These are phyloP conservation scores for Bucorvus abyssinicus DNA, from an alignment of 2,797 vertebrate genomes.

Conservation along the genomic window DNA sequence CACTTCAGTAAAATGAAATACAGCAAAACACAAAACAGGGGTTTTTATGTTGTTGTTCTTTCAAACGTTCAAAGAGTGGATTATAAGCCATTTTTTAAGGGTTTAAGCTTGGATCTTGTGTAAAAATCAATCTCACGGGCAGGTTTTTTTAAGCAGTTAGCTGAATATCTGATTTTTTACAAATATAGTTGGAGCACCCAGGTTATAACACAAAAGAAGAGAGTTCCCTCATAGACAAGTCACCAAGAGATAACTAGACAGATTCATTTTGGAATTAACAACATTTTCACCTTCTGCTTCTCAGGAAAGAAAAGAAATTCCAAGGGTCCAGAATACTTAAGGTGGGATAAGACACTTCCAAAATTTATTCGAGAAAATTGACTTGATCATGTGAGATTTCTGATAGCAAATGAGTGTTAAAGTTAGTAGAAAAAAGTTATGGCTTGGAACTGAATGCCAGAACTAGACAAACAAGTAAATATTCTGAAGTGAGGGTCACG, in stretches of 20 bases:
- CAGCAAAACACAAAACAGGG: neutral
- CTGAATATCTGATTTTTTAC: neutral
- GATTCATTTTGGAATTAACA: neutral
- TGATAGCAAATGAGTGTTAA: neutral
- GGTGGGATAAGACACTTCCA: neutral
- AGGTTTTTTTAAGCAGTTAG: neutral
- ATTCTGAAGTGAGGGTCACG: neutral
- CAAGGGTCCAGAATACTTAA: neutral
- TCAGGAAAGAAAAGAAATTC: neutral
- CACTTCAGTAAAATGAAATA: neutral
- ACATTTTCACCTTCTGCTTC: neutral
- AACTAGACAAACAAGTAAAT: neutral
- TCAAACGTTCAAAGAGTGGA: neutral
- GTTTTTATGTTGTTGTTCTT: neutral
- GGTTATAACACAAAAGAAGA: neutral
- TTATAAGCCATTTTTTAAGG: neutral
- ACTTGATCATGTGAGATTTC: neutral
- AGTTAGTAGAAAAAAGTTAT: neutral
- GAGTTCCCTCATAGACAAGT: neutral
- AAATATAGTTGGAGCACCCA: neutral
- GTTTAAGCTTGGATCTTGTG: neutral
- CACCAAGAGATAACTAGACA: neutral
- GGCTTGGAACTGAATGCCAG: neutral
- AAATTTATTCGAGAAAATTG: neutral
- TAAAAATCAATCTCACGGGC: neutral